Evolutionary conservation across 2,888 invertebrate species (phyloP).

Genomic region (Cephonodes hylas): DNA sequence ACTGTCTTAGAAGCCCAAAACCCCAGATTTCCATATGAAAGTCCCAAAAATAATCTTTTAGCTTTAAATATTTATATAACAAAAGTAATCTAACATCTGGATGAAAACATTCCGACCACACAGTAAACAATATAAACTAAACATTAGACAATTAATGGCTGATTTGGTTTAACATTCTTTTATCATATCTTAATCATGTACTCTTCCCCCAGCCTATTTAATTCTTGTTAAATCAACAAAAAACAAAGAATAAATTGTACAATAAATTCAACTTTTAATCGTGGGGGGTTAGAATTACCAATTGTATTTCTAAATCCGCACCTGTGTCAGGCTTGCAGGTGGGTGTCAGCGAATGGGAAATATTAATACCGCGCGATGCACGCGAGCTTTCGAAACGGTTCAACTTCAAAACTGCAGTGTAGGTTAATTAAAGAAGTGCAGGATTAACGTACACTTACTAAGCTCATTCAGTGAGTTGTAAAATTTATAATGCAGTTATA

Average conservation of each 20-base stretch:
- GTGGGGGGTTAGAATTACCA: not conserved
- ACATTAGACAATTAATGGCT: no score
- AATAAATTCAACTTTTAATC: no score
- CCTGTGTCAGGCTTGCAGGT: constrained; percentile 13
- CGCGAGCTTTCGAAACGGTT: constrained; percentile 38
- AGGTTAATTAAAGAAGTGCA: constrained; percentile 14
- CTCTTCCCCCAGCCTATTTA: not conserved
- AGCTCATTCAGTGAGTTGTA: not conserved
- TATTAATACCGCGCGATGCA: constrained; percentile 41
- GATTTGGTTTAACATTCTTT: no score
- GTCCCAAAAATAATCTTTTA: no score
- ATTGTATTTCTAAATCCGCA: not conserved
- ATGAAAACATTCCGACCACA: no score
- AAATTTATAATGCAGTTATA: not conserved
- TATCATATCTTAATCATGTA: not conserved
- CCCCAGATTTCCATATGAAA: no score
- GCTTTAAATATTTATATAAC: no score
- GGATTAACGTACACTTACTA: constrained; percentile 6
- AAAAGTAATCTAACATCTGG: no score
- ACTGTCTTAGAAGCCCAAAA: no score
- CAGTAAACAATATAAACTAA: no score
- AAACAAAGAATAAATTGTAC: no score
- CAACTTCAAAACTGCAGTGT: constrained; percentile 29
- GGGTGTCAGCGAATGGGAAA: constrained; percentile 32
- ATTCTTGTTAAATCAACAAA: not conserved